Conservation (phyloP, 2,888 invertebrate genomes). For the Cantharis lateralis region DNA sequence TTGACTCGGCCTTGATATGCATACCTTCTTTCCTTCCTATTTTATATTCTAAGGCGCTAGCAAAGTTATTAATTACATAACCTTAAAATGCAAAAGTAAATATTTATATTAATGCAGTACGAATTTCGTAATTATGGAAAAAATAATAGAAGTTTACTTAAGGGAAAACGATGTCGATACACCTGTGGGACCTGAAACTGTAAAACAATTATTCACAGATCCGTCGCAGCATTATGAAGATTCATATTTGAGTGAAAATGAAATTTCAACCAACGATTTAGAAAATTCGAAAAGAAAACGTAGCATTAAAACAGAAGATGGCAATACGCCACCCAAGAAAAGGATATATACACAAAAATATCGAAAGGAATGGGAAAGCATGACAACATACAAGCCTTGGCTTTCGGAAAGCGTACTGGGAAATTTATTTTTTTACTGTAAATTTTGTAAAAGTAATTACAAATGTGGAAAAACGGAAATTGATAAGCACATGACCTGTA, state of each 20-base stretch:
- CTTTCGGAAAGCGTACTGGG: slow-evolving; percentile 50
- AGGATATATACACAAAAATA: slow-evolving; percentile 49
- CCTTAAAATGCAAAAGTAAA: background rate
- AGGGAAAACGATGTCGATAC: slow-evolving; percentile 19
- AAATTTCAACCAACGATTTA: background rate
- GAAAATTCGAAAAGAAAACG: slow-evolving; percentile 20
- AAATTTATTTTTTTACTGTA: slow-evolving; percentile 51
- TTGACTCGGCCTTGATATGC: no score
- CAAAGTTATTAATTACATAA: background rate
- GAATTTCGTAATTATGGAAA: slow-evolving; percentile 10
- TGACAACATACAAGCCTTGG: slow-evolving; percentile 52
- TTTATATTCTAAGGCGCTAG: no score
- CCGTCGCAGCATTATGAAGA: background rate
- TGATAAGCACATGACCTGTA: slow-evolving; percentile 51
- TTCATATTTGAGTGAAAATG: background rate
- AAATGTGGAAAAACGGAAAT: slow-evolving; percentile 52
- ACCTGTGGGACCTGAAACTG: slow-evolving; percentile 15
- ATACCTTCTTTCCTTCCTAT: no score
- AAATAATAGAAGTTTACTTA: slow-evolving; percentile 20
- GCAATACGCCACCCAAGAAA: slow-evolving; percentile 22
- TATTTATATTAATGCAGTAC: background rate
- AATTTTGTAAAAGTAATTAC: slow-evolving; percentile 52
- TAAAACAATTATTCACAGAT: slow-evolving; percentile 23
- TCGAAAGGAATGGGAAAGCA: slow-evolving; percentile 52
- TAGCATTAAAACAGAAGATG: background rate